Evolutionary conservation across 2,888 invertebrate species (phyloP).

Genomic region (Meghimatium bilineatum): DNA sequence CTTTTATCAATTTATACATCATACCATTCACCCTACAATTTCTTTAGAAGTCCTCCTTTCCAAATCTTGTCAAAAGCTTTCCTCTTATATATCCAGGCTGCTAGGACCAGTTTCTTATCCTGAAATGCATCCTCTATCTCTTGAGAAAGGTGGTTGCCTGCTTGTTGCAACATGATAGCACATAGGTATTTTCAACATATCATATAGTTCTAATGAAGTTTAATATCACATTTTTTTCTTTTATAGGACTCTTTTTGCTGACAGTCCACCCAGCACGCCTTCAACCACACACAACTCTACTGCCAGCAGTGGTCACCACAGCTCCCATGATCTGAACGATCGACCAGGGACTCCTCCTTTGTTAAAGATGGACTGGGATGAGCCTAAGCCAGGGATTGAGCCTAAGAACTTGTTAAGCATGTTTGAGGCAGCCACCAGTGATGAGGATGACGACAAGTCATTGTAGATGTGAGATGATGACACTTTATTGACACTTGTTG

Average conservation of each 20-base stretch:
- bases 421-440: conserved; percentile 71
- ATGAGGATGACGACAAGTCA: conserved; percentile 53
- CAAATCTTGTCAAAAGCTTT: too few relatives aligned
- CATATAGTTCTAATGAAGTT: background rate
- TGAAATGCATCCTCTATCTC: too few relatives aligned
- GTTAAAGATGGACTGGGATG: conserved; percentile 43
- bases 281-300: conserved; percentile 10
- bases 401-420: conserved; percentile 71
- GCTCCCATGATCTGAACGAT: conserved; percentile 21
- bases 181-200: too few relatives aligned
- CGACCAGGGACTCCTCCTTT: conserved; percentile 41
- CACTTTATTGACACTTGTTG: background rate
- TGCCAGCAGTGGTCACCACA: conserved; percentile 5
- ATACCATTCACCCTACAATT: too few relatives aligned
- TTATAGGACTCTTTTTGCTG: conserved; percentile 32
- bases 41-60: too few relatives aligned
- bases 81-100: too few relatives aligned
- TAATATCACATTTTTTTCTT: background rate
- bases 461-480: background rate
- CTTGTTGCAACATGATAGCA: too few relatives aligned
- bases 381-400: conserved; percentile 63
- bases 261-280: conserved; percentile 21
- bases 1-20: too few relatives aligned
- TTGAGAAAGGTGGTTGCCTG: too few relatives aligned
- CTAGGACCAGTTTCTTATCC: too few relatives aligned